Conservation (phyloP, 2,797 vertebrate genomes). For the Zalophus californianus region DNA sequence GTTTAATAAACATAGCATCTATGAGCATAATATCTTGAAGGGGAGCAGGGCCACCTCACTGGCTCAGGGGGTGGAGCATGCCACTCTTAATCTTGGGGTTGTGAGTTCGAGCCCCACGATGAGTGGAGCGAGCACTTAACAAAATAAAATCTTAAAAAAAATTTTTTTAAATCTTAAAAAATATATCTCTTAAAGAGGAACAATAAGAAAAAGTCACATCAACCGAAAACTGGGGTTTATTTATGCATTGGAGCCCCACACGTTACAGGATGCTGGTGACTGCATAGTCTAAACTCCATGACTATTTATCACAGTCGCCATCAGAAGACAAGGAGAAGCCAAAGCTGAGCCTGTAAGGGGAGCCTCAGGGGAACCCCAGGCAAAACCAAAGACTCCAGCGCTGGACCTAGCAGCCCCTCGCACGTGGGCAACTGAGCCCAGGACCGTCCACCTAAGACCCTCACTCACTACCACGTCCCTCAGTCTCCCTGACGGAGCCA, state of each 20-base stretch:
- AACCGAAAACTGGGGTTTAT: slow-evolving; percentile 57
- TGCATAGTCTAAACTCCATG: not conserved
- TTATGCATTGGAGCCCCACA: not conserved
- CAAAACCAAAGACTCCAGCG: not conserved
- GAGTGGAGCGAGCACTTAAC: not conserved
- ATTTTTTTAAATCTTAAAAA: not conserved
- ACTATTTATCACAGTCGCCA: not conserved
- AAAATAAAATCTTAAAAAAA: not conserved
- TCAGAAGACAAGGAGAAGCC: slow-evolving; percentile 44
- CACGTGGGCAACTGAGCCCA: accelerated
- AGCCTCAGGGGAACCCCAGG: not conserved
- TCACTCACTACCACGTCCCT: accelerated
- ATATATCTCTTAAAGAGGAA: slow-evolving; percentile 36
- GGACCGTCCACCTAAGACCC: not conserved
- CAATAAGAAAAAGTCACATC: slow-evolving; percentile 21
- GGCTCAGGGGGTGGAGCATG: not conserved
- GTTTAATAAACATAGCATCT: slow-evolving; percentile 44
- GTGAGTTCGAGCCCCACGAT: not conserved
- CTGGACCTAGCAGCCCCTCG: not conserved
- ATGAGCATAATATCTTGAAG: slow-evolving; percentile 25
- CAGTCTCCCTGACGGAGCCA: not conserved
- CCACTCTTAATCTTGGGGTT: not conserved
- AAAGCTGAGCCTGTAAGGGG: not conserved
- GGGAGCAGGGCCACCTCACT: not conserved
- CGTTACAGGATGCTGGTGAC: slow-evolving; percentile 20